Conservation (phyloP, 2,888 invertebrate genomes). For the Lochmaea crataegi region DNA sequence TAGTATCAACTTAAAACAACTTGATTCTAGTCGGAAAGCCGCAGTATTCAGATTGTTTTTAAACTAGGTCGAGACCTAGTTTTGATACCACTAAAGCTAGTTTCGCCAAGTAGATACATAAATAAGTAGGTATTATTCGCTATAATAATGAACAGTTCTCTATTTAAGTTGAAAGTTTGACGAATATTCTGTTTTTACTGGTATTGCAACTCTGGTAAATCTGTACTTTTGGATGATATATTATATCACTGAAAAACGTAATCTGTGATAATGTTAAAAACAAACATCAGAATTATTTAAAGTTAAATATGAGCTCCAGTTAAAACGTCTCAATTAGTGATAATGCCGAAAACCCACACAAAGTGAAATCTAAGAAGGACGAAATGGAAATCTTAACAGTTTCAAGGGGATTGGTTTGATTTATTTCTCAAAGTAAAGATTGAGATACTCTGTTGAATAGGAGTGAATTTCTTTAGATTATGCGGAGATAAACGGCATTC, state of each 20-base stretch:
- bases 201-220: neutral
- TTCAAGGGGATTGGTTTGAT: conserved; percentile 12
- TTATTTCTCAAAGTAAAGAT: conserved; percentile 10
- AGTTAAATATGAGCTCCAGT: conserved; percentile 14
- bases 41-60: neutral
- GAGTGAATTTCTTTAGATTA: neutral
- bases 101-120: neutral
- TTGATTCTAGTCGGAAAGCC: neutral
- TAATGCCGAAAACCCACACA: conserved; percentile 15
- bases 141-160: neutral
- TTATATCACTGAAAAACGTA: neutral
- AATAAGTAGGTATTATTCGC: neutral
- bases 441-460: neutral
- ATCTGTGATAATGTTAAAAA: conserved; percentile 3
- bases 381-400: conserved; percentile 5
- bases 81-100: neutral
- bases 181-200: neutral
- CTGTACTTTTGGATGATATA: too few species aligned
- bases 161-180: neutral
- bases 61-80: neutral
- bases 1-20: neutral
- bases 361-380: conserved; percentile 16
- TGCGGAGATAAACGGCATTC: neutral
- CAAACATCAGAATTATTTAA: conserved; percentile 17
- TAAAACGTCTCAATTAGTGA: conserved; percentile 16